These are phyloP conservation scores for Sebastes kiyomatsui DNA, from an alignment of 2,797 vertebrate genomes.

Conservation along the genomic window DNA sequence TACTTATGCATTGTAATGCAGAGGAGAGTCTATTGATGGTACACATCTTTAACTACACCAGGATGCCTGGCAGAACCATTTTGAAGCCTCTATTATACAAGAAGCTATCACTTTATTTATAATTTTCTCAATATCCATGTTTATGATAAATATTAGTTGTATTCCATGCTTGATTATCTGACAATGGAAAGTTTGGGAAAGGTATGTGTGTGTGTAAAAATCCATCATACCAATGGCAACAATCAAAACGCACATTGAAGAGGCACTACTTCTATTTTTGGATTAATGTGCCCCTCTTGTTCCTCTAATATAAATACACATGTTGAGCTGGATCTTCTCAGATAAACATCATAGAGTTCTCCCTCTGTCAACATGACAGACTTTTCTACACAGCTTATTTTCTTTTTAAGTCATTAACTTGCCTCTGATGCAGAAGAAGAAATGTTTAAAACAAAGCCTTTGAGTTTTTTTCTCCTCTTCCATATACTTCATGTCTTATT, in stretches of 20 bases:
- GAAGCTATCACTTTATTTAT: background rate
- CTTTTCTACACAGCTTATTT: background rate
- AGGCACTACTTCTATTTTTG: slow-evolving; percentile 23
- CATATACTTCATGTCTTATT: background rate
- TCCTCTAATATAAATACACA: slow-evolving; percentile 14
- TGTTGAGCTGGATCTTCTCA: background rate
- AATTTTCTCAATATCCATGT: background rate
- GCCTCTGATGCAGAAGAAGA: background rate
- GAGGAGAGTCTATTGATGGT: too few species aligned
- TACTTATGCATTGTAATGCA: too few species aligned
- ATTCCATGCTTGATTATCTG: background rate
- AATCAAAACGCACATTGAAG: slow-evolving; percentile 1
- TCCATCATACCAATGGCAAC: slow-evolving; percentile 4
- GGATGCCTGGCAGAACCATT: background rate
- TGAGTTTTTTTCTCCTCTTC: background rate
- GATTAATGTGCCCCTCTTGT: background rate
- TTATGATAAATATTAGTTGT: background rate
- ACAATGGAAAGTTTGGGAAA: background rate
- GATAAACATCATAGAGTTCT: background rate
- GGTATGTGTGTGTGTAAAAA: background rate
- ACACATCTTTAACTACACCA: background rate
- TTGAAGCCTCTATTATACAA: background rate
- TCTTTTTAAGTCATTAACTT: background rate
- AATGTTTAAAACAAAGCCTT: background rate
- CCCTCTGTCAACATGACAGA: background rate